A percentile compares a stretch with the other conserved stretches of the same genome.
These are phyloP conservation scores for Drosophila subobscura DNA, from an alignment of 1,140 invertebrate genomes.

Conservation along the genomic window DNA sequence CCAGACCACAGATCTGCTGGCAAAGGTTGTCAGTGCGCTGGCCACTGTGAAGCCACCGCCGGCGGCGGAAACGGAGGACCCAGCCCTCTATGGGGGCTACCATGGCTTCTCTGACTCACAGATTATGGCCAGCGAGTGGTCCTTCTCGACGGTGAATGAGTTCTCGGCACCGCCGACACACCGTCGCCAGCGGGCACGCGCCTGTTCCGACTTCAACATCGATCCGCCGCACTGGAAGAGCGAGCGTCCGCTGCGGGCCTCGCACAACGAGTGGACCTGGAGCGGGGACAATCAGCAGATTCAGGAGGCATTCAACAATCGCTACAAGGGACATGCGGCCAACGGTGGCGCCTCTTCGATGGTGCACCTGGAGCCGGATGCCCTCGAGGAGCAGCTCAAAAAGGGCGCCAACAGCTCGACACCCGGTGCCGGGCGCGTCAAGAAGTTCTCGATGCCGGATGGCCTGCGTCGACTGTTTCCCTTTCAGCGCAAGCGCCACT, in stretches of 20 bases:
- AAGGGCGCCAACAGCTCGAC: constrained; percentile 16
- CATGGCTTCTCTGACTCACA: constrained; percentile 88
- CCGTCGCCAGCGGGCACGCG: constrained; percentile 84
- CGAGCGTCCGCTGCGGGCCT: constrained; percentile 40
- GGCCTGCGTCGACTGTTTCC: constrained; percentile 72
- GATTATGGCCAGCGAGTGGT: constrained; percentile 88
- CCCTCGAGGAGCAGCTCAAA: constrained; percentile 58
- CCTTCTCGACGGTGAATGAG: constrained; percentile 82
- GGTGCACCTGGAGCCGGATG: constrained; percentile 65
- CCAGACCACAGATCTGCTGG: constrained; percentile 89
- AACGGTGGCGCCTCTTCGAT: constrained; percentile 45
- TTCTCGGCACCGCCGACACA: constrained; percentile 83
- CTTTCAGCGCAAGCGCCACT: constrained; percentile 70
- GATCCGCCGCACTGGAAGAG: constrained; percentile 49
- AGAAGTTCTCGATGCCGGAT: constrained; percentile 82
- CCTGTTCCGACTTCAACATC: constrained; percentile 83
- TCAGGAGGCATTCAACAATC: constrained; percentile 77
- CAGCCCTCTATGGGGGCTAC: constrained; percentile 83
- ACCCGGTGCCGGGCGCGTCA: constrained; percentile 41
- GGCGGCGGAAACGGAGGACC: constrained; percentile 79
- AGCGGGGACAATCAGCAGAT: constrained; percentile 82
- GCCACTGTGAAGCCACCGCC: constrained; percentile 86
- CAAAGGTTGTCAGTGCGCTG: constrained; percentile 89
- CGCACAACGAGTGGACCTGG: constrained; percentile 82
- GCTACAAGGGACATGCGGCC: constrained; percentile 51